Conservation (phyloP, 2,797 vertebrate species). For the Poecilia gillii region DNA sequence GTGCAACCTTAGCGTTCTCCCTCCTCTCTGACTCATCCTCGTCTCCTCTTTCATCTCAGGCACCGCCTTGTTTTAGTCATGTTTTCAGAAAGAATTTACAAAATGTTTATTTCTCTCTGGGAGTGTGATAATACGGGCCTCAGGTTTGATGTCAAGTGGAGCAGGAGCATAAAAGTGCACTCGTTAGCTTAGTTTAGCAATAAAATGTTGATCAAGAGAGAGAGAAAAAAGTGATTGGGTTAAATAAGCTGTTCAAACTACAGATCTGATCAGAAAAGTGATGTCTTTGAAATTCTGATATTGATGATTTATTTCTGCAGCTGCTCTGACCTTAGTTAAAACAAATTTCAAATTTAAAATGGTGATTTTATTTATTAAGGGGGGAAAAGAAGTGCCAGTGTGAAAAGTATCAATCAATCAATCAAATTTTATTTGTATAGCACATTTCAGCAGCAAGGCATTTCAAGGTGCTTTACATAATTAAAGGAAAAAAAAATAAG, state of each 20-base stretch:
- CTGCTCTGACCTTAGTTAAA: neutral
- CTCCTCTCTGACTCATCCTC: constrained; percentile 19
- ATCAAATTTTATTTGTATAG: too few species aligned
- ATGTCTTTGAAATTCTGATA: neutral
- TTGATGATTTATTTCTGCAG: neutral
- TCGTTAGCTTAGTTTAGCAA: neutral
- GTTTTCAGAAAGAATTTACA: constrained; percentile 9
- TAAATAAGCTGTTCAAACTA: neutral
- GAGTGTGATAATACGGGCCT: constrained; percentile 6
- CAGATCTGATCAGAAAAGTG: neutral
- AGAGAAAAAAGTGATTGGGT: neutral
- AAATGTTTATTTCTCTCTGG: constrained; percentile 9
- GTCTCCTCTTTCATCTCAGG: neutral
- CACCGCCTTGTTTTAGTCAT: constrained; percentile 5
- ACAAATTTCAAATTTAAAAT: neutral
- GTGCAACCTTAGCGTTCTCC: constrained; percentile 32
- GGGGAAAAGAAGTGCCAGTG: neutral
- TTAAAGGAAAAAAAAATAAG: too few species aligned
- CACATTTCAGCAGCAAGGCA: too few species aligned
- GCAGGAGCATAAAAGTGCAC: neutral
- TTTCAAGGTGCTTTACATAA: too few species aligned
- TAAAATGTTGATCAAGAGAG: neutral
- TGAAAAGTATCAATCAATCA: neutral
- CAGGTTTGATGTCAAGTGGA: neutral
- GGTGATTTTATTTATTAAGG: neutral